Evolutionary conservation across 2,888 invertebrate species (phyloP), one percentile per base, ranked within the genome.

Genomic region (Luperina testacea): DNA sequence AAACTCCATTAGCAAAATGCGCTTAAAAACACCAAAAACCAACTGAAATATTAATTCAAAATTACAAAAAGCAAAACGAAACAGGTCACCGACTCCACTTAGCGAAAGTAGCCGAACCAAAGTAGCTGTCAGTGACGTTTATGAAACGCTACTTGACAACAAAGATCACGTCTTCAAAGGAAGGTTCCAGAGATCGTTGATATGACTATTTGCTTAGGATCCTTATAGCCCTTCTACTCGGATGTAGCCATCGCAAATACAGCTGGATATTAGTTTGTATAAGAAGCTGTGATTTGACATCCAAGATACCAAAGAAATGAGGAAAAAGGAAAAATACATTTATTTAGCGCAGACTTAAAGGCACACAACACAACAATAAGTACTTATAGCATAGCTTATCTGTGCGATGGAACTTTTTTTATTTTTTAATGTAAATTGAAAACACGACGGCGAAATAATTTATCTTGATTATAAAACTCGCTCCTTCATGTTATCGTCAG

Each of bases 151-250:
- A 27, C 59, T 71, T 64, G 45, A 72, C 45, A 64, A 51, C 63
- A 74, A 71, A 74, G 64, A 77, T 72, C 71, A 48, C 73, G 68
- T 59, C 80, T 72, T 75, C 72, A 72, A 69, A 80, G 63, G 61
- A 71, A 67, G 17, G 57, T 74, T 72, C 68, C 27, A 59, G 17
- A 61, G 57, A 71, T 63, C 70, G 15, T 48, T 15, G 63, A 80
- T 53, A 71, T 68, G 32, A 51, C 65, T 84, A 63, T 79, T 79
- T 84, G 20, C 59, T 68, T 38, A 65, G 53, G 70, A 4, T 27
- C 15, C 70, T 38, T 9, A 57, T 20, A 70, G 59, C 38, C 63
- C 17, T 20, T 67, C 38, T 57, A 20, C 45, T 24, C 0, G 11
- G 70, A 61, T 53, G 65, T 24, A 17, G 67, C 20, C 27, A 27